These are phyloP conservation scores for Mamestra brassicae DNA, from an alignment of 2,888 invertebrate genomes.

Conservation along the genomic window DNA sequence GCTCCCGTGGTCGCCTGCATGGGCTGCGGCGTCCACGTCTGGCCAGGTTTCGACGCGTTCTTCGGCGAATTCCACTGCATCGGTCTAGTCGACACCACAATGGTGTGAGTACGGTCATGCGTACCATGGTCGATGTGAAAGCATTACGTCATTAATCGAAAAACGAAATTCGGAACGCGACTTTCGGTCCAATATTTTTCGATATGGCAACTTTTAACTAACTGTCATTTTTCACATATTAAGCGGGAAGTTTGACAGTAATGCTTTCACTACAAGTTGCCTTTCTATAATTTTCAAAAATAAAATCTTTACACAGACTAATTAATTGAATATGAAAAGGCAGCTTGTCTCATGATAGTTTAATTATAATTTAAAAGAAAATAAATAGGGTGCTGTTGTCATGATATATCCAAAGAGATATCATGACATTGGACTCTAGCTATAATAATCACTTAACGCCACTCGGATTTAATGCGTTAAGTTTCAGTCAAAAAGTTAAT, in stretches of 20 bases:
- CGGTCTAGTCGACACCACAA: conserved; percentile 91
- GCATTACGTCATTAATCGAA: conserved; percentile 49
- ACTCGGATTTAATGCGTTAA: conserved; percentile 69
- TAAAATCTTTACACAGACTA: neutral
- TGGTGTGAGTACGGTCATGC: conserved; percentile 71
- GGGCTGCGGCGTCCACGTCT: conserved; percentile 96
- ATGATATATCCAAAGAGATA: conserved; percentile 50
- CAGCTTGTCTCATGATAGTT: conserved; percentile 43
- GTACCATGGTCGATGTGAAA: conserved; percentile 56
- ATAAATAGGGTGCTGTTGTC: conserved; percentile 60
- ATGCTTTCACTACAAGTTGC: conserved; percentile 62
- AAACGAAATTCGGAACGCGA: conserved; percentile 7
- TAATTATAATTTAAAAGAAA: conserved; percentile 48
- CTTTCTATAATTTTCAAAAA: conserved; percentile 22
- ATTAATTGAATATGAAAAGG: conserved; percentile 42
- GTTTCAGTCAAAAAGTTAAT: conserved; percentile 63
- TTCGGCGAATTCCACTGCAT: conserved; percentile 98
- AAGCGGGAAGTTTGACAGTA: conserved; percentile 22
- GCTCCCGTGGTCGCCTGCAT: conserved; percentile 97
- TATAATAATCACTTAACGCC: conserved; percentile 70
- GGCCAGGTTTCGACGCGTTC: conserved; percentile 95
- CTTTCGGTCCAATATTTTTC: neutral
- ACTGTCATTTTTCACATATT: neutral
- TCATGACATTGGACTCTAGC: conserved; percentile 63
- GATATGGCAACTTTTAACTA: conserved; percentile 7